Evolutionary conservation across 92 coral and sea anemone genomes (phyloP), one percentile per base, ranked within the genome.

Genomic region (Nematostella vectensis): DNA sequence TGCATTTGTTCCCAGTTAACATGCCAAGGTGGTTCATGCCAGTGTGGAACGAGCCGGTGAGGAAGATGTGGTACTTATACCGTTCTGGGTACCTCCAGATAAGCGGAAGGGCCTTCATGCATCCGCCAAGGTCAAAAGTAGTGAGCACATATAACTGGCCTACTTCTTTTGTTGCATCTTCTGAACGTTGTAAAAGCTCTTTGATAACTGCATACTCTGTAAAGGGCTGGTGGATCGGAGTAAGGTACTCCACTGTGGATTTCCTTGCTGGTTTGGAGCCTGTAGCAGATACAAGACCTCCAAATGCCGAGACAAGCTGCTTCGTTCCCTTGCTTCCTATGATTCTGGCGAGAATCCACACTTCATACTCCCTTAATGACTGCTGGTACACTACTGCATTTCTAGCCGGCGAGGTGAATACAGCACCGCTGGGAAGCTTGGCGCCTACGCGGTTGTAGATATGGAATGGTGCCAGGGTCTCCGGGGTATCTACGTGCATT

Each of bases 251-350:
- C 22, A 60, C n/a, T 11, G 74, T 24, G 3, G 59, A 67, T 55
- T 67, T 57, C 43, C 37, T 67, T 18, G 54, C 31, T 6, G 72
- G 80, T 19, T 43, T 24, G 25, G 16, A 50, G 4, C 80, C 86
- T 20, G 86, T 79, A 21, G 81, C 76, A 20, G 85, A 78, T 26
- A 78, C 50, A 56, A 79, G 72, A 18, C 71, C 76, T 55, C 83
- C 83, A 69, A 69, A 52, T 9, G 61, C 83, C 2, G 68, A 62
- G 13, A 69, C 77, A 42, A 63, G 50, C 50, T 63, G 79, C 53
- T 63, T 62, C 43, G 21, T 61, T 26, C 68, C 58, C 15, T 48
- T 49, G 30, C 74, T 74, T 29, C 58, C 74, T 38, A 45, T 54
- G 4, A 60, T 47, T 26, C 81, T 38, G 33, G 70, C 58, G 29